These are phyloP conservation scores for Harpagoxenus sublaevis DNA, from an alignment of 2,888 invertebrate genomes.

Conservation along the genomic window DNA sequence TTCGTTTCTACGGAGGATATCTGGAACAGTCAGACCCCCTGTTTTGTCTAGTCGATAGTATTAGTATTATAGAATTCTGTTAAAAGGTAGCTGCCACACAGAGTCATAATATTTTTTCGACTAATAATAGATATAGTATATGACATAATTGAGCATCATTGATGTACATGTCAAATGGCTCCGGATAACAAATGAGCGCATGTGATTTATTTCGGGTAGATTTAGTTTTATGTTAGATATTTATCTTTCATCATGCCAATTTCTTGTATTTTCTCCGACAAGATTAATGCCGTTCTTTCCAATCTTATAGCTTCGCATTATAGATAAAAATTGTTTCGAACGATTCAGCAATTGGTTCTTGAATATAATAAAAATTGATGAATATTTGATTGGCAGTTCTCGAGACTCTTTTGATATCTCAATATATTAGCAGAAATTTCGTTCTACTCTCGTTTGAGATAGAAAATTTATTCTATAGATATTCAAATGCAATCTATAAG, in stretches of 20 bases:
- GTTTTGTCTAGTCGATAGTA: not conserved
- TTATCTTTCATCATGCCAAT: slow-evolving; percentile 15
- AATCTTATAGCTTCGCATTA: not conserved
- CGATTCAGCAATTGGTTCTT: not conserved
- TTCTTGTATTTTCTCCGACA: slow-evolving; percentile 15
- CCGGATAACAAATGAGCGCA: slow-evolving; percentile 16
- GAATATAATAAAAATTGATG: not conserved
- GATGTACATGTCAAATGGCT: not conserved
- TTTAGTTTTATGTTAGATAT: slow-evolving; percentile 33
- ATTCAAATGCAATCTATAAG: slow-evolving; percentile 14
- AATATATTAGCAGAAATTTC: not conserved
- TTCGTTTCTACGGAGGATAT: not conserved
- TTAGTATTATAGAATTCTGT: not conserved
- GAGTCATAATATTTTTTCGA: not conserved
- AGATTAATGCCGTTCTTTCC: slow-evolving; percentile 16
- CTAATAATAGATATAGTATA: not conserved
- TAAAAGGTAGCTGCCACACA: not conserved
- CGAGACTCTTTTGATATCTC: not conserved
- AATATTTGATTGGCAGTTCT: no score
- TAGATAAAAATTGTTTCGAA: slow-evolving; percentile 8
- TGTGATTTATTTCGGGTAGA: not conserved
- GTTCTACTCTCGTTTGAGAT: not conserved
- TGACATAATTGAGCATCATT: not conserved
- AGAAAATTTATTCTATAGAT: slow-evolving; percentile 5
- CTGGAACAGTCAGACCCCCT: not conserved